Evolutionary conservation across 2,113 vertebrate genomes (phyloP), one percentile per base, ranked within the genome.

Genomic region (Crotophaga sulcirostris): DNA sequence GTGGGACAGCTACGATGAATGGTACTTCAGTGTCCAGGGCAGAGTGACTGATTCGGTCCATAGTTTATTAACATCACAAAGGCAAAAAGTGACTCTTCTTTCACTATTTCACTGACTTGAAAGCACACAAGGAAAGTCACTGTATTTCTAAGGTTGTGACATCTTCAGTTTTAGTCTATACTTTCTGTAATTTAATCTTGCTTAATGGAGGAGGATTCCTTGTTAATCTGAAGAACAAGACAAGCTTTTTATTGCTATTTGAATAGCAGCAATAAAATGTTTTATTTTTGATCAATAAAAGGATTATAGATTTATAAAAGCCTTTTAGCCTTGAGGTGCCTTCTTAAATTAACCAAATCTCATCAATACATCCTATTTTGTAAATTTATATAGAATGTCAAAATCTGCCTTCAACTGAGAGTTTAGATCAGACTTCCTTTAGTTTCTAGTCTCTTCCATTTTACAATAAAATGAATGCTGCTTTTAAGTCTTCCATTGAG

Each of bases 311-410:
- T 98, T 98, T 98, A 98, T 98, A 98, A 98, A 99, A 98, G 98
- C 98, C 98, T 98, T 97, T 96, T 98, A 99, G 99, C 99, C 99
- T 98, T 98, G 98, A 99, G 98, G 99, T 99, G 99, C 99, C 99
- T 99, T 99, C 98, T 98, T 98, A 98, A 98, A 98, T 98, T 98
- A 98, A 98, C 98, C 98, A 98, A 98, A 98, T 98, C 97, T 98
- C 97, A 98, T 98, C 97, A 95, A 95, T 97, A 92, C 97, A 95
- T 97, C 63, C 89, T 98, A 73, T 98, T 98, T 98, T 98, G 86
- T 98, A 98, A 98, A 97, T 98, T 98, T 98, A 96, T 98, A 98
- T 98, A 98, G 97, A 98, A 98, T 97, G 97, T 98, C 96, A 97
- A 94, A 98, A 97, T 98, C 95, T 97, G 97, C 97, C 97, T 98